Evolutionary conservation across 2,888 invertebrate genomes (phyloP).

Genomic region (Cataglyphis albicans): DNA sequence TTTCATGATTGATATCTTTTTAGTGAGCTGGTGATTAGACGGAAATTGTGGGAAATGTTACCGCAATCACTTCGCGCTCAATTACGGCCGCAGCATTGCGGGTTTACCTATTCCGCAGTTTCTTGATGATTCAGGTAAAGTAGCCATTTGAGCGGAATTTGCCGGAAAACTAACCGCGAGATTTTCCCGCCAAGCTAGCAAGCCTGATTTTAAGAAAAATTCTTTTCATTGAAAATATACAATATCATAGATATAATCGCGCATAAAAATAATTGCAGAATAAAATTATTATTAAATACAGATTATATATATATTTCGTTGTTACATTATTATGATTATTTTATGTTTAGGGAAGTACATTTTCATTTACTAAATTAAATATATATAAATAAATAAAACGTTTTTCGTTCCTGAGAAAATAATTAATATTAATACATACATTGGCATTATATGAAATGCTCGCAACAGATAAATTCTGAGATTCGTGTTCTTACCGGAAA

Average conservation of each 20-base stretch:
- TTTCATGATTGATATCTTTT: conserved; percentile 52
- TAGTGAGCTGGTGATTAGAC: conserved; percentile 52
- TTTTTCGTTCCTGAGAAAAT: neutral
- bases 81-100: conserved; percentile 55
- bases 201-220: neutral
- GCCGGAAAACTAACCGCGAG: conserved; percentile 33
- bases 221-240: neutral
- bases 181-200: conserved; percentile 7
- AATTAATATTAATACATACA: neutral
- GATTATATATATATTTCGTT: neutral
- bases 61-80: conserved; percentile 58
- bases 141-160: conserved; percentile 60
- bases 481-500: conserved; percentile 30
- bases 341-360: neutral
- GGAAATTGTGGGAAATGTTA: conserved; percentile 62
- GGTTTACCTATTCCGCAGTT: conserved; percentile 55
- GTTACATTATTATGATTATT: neutral
- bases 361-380: conserved; percentile 6
- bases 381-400: conserved; percentile 4
- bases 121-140: conserved; percentile 52
- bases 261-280: neutral
- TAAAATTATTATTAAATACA: neutral
- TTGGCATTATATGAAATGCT: conserved; percentile 3
- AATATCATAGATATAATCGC: neutral
- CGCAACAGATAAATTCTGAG: conserved; percentile 29